Conservation (phyloP, 2,888 invertebrate species). For the Macrosiphum euphorbiae region DNA sequence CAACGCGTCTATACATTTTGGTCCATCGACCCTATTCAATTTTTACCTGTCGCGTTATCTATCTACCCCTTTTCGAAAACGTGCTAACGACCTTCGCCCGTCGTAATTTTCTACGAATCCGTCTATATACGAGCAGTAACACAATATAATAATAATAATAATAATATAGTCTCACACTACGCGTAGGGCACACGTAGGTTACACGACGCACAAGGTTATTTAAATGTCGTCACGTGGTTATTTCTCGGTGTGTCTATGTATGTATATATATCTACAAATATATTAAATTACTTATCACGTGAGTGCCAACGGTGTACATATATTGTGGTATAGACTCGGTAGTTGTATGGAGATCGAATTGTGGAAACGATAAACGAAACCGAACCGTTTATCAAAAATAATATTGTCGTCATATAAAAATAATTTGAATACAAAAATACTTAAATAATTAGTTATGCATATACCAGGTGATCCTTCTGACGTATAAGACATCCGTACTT, state of each 20-base stretch:
- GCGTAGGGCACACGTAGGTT: not conserved
- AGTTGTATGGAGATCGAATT: not conserved
- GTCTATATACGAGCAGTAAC: not conserved
- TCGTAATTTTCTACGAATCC: slow-evolving; percentile 36
- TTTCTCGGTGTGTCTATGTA: not conserved
- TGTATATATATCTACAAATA: not conserved
- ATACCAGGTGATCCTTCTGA: too few relatives aligned
- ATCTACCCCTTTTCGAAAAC: slow-evolving; percentile 51
- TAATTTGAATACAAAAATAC: too few relatives aligned
- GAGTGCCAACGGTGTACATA: not conserved
- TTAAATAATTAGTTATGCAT: too few relatives aligned
- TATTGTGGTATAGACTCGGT: not conserved
- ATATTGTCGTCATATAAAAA: not conserved
- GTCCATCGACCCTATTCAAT: slow-evolving; percentile 64
- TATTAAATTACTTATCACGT: not conserved
- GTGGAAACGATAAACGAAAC: not conserved
- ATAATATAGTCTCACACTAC: not conserved
- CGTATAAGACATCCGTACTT: too few relatives aligned
- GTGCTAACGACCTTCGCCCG: slow-evolving; percentile 50
- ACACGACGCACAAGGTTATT: slow-evolving; percentile 37
- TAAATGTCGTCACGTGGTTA: slow-evolving; percentile 35
- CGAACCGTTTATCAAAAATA: not conserved
- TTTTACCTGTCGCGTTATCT: slow-evolving; percentile 55
- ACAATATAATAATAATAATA: slow-evolving; percentile 2
- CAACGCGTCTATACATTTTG: slow-evolving; percentile 25